Conservation (phyloP, 2,888 invertebrate species). For the Bugula neritina region DNA sequence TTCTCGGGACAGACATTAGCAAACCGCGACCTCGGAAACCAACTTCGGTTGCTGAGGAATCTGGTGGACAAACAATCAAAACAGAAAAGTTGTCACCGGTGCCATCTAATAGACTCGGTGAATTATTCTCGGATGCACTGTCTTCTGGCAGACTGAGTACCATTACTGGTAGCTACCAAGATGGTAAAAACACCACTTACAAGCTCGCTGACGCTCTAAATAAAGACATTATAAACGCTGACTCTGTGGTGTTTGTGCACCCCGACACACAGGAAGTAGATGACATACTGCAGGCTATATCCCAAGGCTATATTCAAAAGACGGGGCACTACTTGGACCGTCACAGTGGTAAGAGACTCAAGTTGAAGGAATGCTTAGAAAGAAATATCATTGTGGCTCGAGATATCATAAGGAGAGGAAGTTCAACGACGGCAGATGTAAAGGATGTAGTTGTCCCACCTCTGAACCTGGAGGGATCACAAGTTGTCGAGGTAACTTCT, state of each 20-base stretch:
- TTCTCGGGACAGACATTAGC: conserved; percentile 19
- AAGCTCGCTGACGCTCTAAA: conserved; percentile 51
- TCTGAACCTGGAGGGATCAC: conserved; percentile 22
- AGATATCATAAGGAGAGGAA: conserved; percentile 31
- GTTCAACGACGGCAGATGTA: background rate
- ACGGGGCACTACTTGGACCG: conserved; percentile 34
- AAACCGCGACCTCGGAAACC: conserved; percentile 1
- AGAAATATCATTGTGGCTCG: conserved; percentile 35
- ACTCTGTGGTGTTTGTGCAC: conserved; percentile 54
- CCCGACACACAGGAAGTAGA: conserved; percentile 56
- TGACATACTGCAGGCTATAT: conserved; percentile 77
- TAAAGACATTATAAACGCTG: conserved; percentile 52
- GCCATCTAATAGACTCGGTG: background rate
- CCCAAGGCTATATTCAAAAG: conserved; percentile 67
- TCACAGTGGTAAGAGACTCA: conserved; percentile 62
- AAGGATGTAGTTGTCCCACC: conserved; percentile 32
- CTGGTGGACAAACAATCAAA: background rate
- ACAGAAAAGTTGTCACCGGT: background rate
- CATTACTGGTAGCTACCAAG: conserved; percentile 30
- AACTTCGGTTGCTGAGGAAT: background rate
- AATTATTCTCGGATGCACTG: background rate
- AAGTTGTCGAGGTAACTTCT: conserved; percentile 9
- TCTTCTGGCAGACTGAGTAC: conserved; percentile 1
- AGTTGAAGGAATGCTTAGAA: conserved; percentile 39
- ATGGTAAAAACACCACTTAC: conserved; percentile 38